Evolutionary conservation across 2,888 invertebrate genomes (phyloP).

Genomic region (Sceliomorpha sp.): DNA sequence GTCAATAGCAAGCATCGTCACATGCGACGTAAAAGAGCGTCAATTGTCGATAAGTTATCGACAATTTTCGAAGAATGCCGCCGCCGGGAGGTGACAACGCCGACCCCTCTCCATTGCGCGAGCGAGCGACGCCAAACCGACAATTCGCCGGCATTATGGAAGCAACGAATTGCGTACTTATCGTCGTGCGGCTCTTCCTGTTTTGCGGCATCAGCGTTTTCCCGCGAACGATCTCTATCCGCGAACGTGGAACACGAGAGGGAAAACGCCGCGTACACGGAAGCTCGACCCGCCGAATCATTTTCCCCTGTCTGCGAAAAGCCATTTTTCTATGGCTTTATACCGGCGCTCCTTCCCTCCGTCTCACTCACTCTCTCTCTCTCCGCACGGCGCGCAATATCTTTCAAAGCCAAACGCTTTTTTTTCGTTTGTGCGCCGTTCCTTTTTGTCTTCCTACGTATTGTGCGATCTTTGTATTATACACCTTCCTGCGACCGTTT

Average conservation of each 20-base stretch:
- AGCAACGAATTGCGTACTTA: slow-evolving; percentile 20
- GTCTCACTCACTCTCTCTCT: too few species aligned
- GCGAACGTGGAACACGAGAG: slow-evolving; percentile 12
- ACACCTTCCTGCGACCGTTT: too few species aligned
- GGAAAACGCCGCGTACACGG: slow-evolving; percentile 13
- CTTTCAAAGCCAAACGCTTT: neutral
- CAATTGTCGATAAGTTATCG: slow-evolving; percentile 75
- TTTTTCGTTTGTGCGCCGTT: neutral
- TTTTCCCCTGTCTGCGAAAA: neutral
- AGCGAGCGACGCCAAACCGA: slow-evolving; percentile 59
- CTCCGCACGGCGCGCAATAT: neutral
- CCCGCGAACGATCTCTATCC: slow-evolving; percentile 10
- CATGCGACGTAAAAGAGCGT: slow-evolving; percentile 62
- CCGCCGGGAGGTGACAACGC: slow-evolving; percentile 61
- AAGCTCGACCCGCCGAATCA: slow-evolving; percentile 7
- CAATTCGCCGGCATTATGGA: slow-evolving; percentile 66
- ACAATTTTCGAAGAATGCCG: slow-evolving; percentile 72
- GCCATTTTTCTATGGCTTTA: neutral
- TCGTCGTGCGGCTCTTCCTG: slow-evolving; percentile 18
- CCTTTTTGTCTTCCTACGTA: neutral
- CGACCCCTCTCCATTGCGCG: slow-evolving; percentile 36
- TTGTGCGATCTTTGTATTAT: too few species aligned
- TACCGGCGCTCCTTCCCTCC: neutral
- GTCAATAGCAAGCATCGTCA: slow-evolving; percentile 8
- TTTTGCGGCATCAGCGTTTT: slow-evolving; percentile 15